Evolutionary conservation across 37 sponge, comb jelly and placozoan species (phyloP).

Genomic region (Axinella damicornis): DNA sequence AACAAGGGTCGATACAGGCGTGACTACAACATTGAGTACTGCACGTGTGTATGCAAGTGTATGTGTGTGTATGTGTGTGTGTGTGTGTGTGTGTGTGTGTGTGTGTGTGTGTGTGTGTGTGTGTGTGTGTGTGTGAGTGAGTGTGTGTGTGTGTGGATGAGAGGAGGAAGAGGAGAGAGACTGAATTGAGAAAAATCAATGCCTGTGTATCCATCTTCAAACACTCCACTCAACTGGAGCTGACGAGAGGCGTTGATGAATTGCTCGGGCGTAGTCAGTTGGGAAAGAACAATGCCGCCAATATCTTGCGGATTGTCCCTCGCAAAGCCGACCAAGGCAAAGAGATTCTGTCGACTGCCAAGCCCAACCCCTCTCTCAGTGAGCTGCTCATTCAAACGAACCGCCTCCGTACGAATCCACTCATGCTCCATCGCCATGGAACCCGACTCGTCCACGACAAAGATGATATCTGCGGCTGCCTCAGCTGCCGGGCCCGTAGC

Average conservation of each 20-base stretch:
- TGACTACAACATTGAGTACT: conserved; percentile 23
- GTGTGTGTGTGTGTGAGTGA: too few relatives aligned
- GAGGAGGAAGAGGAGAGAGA: too few relatives aligned
- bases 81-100: not conserved
- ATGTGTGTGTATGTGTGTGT: not conserved
- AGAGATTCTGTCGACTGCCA: conserved; percentile 57
- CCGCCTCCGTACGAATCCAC: conserved; percentile 57
- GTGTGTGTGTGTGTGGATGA: too few relatives aligned
- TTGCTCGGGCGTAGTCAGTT: conserved; percentile 22
- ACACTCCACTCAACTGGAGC: conserved; percentile 44
- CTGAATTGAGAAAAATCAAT: conserved; percentile 61
- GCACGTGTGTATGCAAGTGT: not conserved
- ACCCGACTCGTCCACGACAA: conserved; percentile 92
- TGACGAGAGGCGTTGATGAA: conserved; percentile 31
- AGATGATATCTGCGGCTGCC: conserved; percentile 77
- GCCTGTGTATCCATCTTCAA: conserved; percentile 88
- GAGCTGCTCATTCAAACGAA: conserved; percentile 50
- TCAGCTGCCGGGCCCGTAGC: conserved; percentile 24
- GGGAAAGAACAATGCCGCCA: conserved; percentile 43
- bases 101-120: too few relatives aligned
- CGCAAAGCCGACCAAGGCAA: conserved; percentile 83
- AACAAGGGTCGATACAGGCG: conserved; percentile 3
- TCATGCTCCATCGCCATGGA: conserved; percentile 76
- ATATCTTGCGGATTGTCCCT: conserved; percentile 4
- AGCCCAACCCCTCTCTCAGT: conserved; percentile 62